Evolutionary conservation across 2,797 vertebrate species (phyloP).

Genomic region (Paedocypris micromegethes): DNA sequence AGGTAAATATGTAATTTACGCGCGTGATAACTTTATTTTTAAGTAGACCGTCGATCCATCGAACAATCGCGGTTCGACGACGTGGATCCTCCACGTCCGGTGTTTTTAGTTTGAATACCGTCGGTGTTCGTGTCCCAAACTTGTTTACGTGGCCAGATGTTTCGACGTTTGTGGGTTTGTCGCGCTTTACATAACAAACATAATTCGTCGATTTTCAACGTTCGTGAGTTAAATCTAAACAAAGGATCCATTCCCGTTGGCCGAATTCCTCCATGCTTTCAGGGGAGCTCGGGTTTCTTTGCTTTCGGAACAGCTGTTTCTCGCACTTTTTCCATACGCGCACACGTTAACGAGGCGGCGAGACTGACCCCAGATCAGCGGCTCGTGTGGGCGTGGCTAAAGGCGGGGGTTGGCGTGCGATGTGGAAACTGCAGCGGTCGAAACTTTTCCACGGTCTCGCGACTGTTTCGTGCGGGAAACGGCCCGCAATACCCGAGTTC

Average conservation of each 20-base stretch:
- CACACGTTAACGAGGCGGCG: slow-evolving; percentile 13
- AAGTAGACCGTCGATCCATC: too few relatives aligned
- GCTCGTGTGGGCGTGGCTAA: slow-evolving; percentile 10
- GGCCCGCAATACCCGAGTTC: slow-evolving; percentile 1
- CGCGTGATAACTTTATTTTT: too few relatives aligned
- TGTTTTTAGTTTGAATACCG: too few relatives aligned
- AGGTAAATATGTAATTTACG: too few relatives aligned
- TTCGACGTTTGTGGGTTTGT: too few relatives aligned
- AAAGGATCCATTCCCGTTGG: slow-evolving; percentile 8
- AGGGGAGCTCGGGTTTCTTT: slow-evolving; percentile 25
- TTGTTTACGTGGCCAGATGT: too few relatives aligned
- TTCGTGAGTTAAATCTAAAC: slow-evolving; percentile 12
- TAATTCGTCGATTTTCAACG: neutral
- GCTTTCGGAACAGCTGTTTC: slow-evolving; percentile 27
- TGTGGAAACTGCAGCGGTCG: slow-evolving; percentile 23
- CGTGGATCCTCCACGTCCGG: too few relatives aligned
- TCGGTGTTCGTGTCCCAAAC: too few relatives aligned
- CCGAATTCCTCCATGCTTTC: slow-evolving; percentile 19
- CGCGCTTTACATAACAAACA: too few relatives aligned
- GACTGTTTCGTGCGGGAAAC: slow-evolving; percentile 11
- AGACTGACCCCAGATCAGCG: slow-evolving; percentile 22
- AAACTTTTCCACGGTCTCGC: slow-evolving; percentile 21
- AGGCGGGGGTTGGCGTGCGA: neutral
- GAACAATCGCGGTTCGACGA: too few relatives aligned
- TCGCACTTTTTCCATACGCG: slow-evolving; percentile 7